Conservation (phyloP, 2,113 vertebrate genomes). For the Albula glossodonta region DNA sequence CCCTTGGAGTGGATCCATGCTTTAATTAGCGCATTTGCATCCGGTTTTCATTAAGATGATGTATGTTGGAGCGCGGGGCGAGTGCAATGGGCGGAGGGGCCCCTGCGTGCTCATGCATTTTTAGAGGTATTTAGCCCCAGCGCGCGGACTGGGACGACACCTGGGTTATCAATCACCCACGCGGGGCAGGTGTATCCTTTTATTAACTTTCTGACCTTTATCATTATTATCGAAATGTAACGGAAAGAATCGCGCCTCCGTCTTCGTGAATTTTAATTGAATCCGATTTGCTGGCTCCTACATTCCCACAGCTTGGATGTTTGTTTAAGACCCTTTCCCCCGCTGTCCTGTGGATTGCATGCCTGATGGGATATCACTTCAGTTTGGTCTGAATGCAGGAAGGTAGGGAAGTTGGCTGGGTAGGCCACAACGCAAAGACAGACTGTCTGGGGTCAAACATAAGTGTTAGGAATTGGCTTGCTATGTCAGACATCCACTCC, state of each 20-base stretch:
- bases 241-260: too few relatives aligned
- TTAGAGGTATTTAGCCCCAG: conserved; percentile 57
- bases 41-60: conserved; percentile 74
- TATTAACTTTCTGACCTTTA: conserved; percentile 36
- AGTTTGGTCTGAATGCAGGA: too few relatives aligned
- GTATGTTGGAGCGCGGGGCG: conserved; percentile 63
- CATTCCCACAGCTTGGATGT: too few relatives aligned
- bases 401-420: too few relatives aligned
- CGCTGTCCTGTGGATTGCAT: too few relatives aligned
- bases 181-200: conserved; percentile 34
- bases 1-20: conserved; percentile 43
- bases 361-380: too few relatives aligned
- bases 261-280: too few relatives aligned
- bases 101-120: conserved; percentile 56
- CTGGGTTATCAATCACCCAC: conserved; percentile 45
- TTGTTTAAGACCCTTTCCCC: too few relatives aligned
- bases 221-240: conserved; percentile 20
- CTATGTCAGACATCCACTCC: background rate
- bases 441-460: background rate
- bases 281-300: too few relatives aligned
- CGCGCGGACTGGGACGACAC: conserved; percentile 39
- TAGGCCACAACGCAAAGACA: too few relatives aligned
- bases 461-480: background rate
- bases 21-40: conserved; percentile 77
- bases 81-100: conserved; percentile 53